These are phyloP conservation scores for Euleptes europaea DNA, from an alignment of 2,113 vertebrate genomes.

Conservation along the genomic window DNA sequence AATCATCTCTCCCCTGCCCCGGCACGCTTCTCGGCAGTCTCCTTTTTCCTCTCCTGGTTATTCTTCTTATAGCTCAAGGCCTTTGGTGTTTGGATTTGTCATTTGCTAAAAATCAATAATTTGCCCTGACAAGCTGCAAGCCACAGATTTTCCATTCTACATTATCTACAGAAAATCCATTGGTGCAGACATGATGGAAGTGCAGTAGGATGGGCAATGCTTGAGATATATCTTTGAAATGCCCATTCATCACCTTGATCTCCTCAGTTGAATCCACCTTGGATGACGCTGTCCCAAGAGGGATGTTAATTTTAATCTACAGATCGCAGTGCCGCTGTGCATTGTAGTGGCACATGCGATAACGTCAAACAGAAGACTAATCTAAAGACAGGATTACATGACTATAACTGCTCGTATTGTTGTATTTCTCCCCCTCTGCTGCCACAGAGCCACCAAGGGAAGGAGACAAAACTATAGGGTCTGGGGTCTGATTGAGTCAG, in stretches of 20 bases:
- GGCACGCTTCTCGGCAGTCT: not conserved
- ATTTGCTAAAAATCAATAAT: not conserved
- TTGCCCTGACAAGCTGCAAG: not conserved
- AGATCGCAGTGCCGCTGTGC: too few species aligned
- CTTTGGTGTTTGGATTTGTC: not conserved
- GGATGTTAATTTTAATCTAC: not conserved
- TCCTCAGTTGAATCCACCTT: too few species aligned
- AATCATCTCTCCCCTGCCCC: not conserved
- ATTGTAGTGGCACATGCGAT: not conserved
- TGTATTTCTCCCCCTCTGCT: too few species aligned
- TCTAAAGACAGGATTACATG: not conserved
- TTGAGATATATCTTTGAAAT: not conserved
- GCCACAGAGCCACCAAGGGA: too few species aligned
- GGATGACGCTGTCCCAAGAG: not conserved
- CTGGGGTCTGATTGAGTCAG: too few species aligned
- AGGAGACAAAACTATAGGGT: too few species aligned
- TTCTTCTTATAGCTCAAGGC: not conserved
- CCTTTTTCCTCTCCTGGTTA: not conserved
- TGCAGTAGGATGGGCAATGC: not conserved
- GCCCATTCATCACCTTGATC: not conserved
- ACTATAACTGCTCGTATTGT: not conserved
- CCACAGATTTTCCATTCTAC: not conserved
- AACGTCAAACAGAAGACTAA: not conserved
- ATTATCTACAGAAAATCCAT: not conserved
- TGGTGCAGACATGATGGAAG: not conserved